Conservation (phyloP, 2,113 vertebrate genomes). For the Micromys minutus region DNA sequence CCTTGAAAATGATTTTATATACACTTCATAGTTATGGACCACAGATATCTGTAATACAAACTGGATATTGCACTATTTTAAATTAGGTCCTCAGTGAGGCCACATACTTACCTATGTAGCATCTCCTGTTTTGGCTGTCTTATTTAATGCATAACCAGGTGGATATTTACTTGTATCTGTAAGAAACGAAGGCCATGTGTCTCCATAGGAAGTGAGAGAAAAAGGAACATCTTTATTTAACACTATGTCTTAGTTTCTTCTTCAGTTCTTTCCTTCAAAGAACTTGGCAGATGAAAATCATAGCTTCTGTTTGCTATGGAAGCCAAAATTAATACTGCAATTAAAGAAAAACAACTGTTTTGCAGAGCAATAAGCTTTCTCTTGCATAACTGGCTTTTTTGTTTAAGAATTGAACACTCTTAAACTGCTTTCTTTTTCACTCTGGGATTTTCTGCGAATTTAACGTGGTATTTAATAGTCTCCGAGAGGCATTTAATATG, state of each 20-base stretch:
- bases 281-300: not conserved
- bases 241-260: not conserved
- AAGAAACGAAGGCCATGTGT: not conserved
- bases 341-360: not conserved
- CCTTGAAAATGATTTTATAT: not conserved
- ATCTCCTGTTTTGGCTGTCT: not conserved
- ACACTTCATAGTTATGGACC: not conserved
- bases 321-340: constrained; percentile 11
- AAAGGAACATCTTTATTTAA: not conserved
- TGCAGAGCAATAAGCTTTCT: not conserved
- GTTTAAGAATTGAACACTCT: constrained; percentile 46
- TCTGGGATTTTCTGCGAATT: not conserved
- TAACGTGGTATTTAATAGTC: constrained; percentile 30
- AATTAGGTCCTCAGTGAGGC: not conserved
- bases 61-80: not conserved
- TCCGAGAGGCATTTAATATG: constrained; percentile 6
- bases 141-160: not conserved
- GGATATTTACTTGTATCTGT: not conserved
- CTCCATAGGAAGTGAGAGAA: not conserved
- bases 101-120: not conserved
- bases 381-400: not conserved
- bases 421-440: not conserved
- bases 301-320: not conserved
- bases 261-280: not conserved
- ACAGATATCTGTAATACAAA: not conserved